A percentile compares a stretch with the other conserved stretches of the same genome.
These are phyloP conservation scores for Otus sunia DNA, from an alignment of 2,113 vertebrate species.

Conservation along the genomic window DNA sequence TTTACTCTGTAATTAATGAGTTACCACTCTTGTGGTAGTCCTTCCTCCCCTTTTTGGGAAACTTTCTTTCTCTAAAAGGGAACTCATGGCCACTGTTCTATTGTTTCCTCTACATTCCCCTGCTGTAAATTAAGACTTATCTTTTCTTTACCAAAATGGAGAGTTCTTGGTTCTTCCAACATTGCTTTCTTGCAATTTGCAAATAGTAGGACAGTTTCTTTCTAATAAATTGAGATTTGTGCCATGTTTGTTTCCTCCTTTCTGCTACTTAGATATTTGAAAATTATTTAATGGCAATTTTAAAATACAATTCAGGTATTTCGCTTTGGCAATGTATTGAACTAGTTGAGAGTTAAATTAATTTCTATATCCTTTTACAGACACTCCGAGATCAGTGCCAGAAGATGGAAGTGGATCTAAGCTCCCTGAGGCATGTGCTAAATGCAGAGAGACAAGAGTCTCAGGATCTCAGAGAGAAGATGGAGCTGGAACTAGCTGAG, in stretches of 20 bases:
- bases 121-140: background rate
- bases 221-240: background rate
- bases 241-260: background rate
- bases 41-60: background rate
- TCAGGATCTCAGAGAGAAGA: conserved; percentile 30
- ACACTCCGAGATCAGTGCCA: conserved; percentile 81
- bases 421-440: conserved; percentile 54
- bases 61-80: background rate
- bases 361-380: conserved; percentile 64
- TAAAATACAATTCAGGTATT: background rate
- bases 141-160: background rate
- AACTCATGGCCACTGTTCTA: background rate
- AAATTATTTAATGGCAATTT: background rate
- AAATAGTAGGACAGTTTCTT: background rate
- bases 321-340: background rate
- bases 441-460: conserved; percentile 72
- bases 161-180: background rate
- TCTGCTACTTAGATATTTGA: background rate
- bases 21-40: background rate
- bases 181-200: background rate
- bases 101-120: background rate
- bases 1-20: background rate
- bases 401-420: conserved; percentile 81
- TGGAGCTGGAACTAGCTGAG: conserved; percentile 75
- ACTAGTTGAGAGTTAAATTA: background rate